Evolutionary conservation across 2,113 vertebrate genomes (phyloP), one percentile per base, ranked within the genome.

Genomic region (Oceanites oceanicus): DNA sequence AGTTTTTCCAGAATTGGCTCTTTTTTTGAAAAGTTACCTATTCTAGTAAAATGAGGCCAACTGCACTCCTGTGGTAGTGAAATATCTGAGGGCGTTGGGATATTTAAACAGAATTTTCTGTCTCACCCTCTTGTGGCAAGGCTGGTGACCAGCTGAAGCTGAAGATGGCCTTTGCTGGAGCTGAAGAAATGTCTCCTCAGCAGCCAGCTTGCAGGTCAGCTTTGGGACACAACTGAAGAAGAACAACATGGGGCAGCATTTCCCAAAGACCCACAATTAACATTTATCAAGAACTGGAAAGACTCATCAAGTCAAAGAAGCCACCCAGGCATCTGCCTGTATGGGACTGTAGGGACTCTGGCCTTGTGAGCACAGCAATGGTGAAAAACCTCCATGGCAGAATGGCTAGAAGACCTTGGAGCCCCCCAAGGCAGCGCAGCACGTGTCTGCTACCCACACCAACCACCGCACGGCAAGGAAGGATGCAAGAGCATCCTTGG

Each of bases 401-500:
- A 75, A 59, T 0, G 0, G 10, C 14, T 49, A 5, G 1, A 42
- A 74, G 73, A 63, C 49, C 11, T 62, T 2, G 0, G 49, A 63
- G 25, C 5, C 12, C 9, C 21, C 9, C 25, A 8, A 22, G 18
- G 44, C 44, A 74, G 36, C 2, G 0, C 61, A 36, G 18, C 40
- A 26, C 2, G 0, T 36, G 21, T 38, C 22, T 77, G n/a, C 52
- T 56, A 26, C 27, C 25, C n/a, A 30, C 18, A 34, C 23, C 6
- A 36, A 66, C 45, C 42, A 8, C 8, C 2, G 2, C 0, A 2
- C 0, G 3, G 56, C 0, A 1, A 74, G 45, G 55, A 71, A 55
- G 10, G 56, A 20, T 38, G 56, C 18, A 75, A 72, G 56, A 85
- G 9, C 45, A 38, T 29, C 44, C 27, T 70, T 27, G 45, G 30